A percentile compares a stretch with the other conserved stretches of the same genome.
phyloP scores from a whole-genome alignment of 2,888 invertebrate species.

The Limenitis arthemis region DNA sequence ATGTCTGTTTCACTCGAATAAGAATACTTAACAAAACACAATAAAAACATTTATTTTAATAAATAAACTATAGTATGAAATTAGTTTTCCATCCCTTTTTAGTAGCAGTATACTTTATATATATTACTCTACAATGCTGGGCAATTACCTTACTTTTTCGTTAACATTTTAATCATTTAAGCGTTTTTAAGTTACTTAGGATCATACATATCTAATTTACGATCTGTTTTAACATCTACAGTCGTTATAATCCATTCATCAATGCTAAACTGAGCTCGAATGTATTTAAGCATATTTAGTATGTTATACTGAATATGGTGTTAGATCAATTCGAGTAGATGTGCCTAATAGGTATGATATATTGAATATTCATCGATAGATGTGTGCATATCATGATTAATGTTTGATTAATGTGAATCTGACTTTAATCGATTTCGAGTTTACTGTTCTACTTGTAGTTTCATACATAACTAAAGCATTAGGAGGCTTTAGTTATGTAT shows the following conservation, averaged over 20 bases:
- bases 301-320: constrained; percentile 28
- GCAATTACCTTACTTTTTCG: too few species aligned
- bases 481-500: too few species aligned
- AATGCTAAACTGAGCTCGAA: constrained; percentile 13
- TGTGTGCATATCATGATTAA: constrained; percentile 33
- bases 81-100: too few species aligned
- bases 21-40: too few species aligned
- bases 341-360: constrained; percentile 14
- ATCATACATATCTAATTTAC: background rate
- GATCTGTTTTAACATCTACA: constrained; percentile 15
- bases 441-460: background rate
- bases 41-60: too few species aligned
- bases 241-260: constrained; percentile 18
- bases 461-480: too few species aligned
- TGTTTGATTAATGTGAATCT: constrained; percentile 34
- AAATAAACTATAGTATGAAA: too few species aligned
- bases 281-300: constrained; percentile 29
- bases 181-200: background rate
- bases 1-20: too few species aligned
- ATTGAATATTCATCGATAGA: constrained; percentile 46
- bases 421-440: constrained; percentile 30
- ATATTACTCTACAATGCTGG: too few species aligned
- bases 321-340: constrained; percentile 34
- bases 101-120: too few species aligned
- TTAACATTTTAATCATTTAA: background rate